Conservation (phyloP, 2,797 vertebrate species). For the Alfaro cultratus region DNA sequence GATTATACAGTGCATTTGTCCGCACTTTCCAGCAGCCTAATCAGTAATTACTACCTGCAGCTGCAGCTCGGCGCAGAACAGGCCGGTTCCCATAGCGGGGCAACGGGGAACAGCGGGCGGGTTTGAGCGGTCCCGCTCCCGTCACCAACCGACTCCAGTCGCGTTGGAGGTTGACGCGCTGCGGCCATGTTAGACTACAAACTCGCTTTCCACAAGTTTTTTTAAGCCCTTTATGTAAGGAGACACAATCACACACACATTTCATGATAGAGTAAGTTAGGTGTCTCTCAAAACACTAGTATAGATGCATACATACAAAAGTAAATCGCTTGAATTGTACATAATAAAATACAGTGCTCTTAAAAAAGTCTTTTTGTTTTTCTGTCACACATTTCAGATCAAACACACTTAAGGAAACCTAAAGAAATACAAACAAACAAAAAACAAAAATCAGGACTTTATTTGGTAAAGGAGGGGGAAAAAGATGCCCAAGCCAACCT, state of each 20-base stretch:
- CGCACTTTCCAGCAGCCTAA: conserved; percentile 80
- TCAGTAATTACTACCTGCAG: conserved; percentile 89
- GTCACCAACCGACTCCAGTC: conserved; percentile 11
- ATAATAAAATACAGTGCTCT: not conserved
- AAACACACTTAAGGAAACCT: not conserved
- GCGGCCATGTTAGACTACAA: not conserved
- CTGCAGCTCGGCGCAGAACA: conserved; percentile 66
- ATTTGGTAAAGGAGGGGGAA: not conserved
- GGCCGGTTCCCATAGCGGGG: conserved; percentile 55
- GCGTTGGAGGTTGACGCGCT: not conserved
- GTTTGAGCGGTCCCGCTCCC: conserved; percentile 36
- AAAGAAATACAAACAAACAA: not conserved
- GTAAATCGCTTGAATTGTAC: not conserved
- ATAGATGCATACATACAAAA: not conserved
- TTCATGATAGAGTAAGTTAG: not conserved
- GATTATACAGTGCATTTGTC: conserved; percentile 84
- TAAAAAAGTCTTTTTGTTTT: not conserved
- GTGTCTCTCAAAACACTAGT: not conserved
- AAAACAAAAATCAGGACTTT: not conserved
- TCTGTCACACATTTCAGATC: not conserved
- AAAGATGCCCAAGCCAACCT: not conserved
- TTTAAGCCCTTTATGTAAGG: not conserved
- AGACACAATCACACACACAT: no score
- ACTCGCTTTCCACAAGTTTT: not conserved
- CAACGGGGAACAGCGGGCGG: conserved; percentile 37